Conservation (phyloP, 2,113 vertebrate genomes). For the Leucoraja erinaceus region DNA sequence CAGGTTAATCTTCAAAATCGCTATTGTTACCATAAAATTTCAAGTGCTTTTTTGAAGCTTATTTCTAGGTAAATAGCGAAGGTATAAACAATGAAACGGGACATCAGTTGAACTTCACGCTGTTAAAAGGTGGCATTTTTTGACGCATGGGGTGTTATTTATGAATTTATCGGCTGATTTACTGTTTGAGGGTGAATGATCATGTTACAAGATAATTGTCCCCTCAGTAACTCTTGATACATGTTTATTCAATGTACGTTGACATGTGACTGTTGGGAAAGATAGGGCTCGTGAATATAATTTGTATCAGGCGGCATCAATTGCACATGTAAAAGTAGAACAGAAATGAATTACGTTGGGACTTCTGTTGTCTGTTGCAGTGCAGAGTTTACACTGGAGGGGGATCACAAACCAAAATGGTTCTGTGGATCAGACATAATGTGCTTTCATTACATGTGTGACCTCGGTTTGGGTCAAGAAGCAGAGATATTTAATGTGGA, state of each 20-base stretch:
- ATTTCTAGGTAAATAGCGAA: not conserved
- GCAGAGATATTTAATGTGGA: not conserved
- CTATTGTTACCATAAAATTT: not conserved
- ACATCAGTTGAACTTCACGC: not conserved
- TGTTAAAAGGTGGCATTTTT: not conserved
- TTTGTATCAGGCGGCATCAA: not conserved
- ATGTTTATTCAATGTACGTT: not conserved
- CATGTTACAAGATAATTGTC: not conserved
- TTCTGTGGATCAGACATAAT: not conserved
- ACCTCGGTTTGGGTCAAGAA: not conserved
- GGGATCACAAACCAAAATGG: too few species aligned
- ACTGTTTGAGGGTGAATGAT: not conserved
- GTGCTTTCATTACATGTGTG: not conserved
- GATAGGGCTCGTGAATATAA: not conserved
- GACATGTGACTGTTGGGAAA: not conserved
- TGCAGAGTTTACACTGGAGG: too few species aligned
- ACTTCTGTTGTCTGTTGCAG: not conserved
- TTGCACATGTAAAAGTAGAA: not conserved
- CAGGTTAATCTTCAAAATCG: slow-evolving; percentile 1
- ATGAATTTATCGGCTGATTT: not conserved
- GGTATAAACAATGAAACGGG: not conserved
- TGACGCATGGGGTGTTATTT: not conserved
- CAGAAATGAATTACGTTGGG: not conserved
- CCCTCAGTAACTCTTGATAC: not conserved
- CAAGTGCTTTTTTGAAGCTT: not conserved